phyloP scores from a whole-genome alignment of 2,888 invertebrate genomes.

The Andrena camellia region DNA sequence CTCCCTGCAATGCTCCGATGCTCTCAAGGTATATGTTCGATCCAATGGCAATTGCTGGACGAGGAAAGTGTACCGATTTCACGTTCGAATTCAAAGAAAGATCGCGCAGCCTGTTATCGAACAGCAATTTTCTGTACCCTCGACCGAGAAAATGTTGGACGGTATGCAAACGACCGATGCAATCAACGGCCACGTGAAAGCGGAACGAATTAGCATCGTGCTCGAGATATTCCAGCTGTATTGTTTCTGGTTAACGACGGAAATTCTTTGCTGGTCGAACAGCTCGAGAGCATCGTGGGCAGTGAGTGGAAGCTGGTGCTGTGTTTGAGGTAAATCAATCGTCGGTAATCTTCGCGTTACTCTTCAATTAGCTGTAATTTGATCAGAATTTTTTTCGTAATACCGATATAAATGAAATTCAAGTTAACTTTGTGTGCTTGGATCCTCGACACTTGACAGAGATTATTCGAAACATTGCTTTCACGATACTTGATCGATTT shows the following conservation, averaged over 20 bases:
- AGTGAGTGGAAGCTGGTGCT: slow-evolving; percentile 48
- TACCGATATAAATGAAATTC: neutral
- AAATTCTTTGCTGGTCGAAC: slow-evolving; percentile 30
- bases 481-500: neutral
- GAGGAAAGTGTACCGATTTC: slow-evolving; percentile 8
- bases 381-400: neutral
- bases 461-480: neutral
- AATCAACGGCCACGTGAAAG: slow-evolving; percentile 55
- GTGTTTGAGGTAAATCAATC: slow-evolving; percentile 10
- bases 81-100: slow-evolving; percentile 2
- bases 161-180: slow-evolving; percentile 9
- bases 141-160: slow-evolving; percentile 24
- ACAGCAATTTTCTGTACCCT: slow-evolving; percentile 24
- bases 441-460: too few relatives aligned
- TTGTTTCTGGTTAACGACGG: slow-evolving; percentile 23
- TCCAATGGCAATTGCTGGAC: neutral
- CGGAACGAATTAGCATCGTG: slow-evolving; percentile 56
- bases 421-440: neutral
- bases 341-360: slow-evolving; percentile 18
- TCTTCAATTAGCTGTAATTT: slow-evolving; percentile 19
- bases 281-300: slow-evolving; percentile 54
- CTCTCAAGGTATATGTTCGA: slow-evolving; percentile 16
- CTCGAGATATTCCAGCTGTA: slow-evolving; percentile 23
- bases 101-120: neutral
- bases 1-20: slow-evolving; percentile 6